Conservation (phyloP, 2,797 vertebrate genomes). For the Anolis apletophallus region DNA sequence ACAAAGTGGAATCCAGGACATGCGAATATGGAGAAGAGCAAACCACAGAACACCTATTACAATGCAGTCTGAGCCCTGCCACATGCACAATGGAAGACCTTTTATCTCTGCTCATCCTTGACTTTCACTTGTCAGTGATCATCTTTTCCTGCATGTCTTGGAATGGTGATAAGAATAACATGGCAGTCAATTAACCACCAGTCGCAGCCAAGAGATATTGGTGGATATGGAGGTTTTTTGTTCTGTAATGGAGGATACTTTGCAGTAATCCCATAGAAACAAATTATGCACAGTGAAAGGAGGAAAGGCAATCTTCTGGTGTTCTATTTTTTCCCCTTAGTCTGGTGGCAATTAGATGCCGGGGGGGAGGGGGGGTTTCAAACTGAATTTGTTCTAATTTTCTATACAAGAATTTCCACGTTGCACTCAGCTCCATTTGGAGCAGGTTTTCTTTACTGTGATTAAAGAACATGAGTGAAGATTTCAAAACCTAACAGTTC, state of each 20-base stretch:
- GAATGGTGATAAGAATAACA: constrained; percentile 56
- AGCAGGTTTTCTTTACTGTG: not conserved
- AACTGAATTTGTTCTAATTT: not conserved
- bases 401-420: not conserved
- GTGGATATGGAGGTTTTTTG: constrained; percentile 45
- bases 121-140: constrained; percentile 52
- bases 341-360: constrained; percentile 17
- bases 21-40: too few relatives aligned
- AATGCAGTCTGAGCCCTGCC: too few relatives aligned
- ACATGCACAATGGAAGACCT: too few relatives aligned
- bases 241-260: constrained; percentile 36
- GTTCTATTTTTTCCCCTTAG: constrained; percentile 35
- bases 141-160: constrained; percentile 58
- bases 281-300: constrained; percentile 38
- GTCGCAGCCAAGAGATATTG: constrained; percentile 58
- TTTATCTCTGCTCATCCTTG: constrained; percentile 59
- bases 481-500: not conserved
- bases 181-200: constrained; percentile 69
- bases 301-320: constrained; percentile 40
- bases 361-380: too few relatives aligned
- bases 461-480: not conserved
- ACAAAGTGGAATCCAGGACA: too few relatives aligned
- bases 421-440: not conserved
- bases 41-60: too few relatives aligned
- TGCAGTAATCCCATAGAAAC: constrained; percentile 41